Evolutionary conservation across 2,113 vertebrate genomes (phyloP).

Genomic region (Cranoglanis bouderius): DNA sequence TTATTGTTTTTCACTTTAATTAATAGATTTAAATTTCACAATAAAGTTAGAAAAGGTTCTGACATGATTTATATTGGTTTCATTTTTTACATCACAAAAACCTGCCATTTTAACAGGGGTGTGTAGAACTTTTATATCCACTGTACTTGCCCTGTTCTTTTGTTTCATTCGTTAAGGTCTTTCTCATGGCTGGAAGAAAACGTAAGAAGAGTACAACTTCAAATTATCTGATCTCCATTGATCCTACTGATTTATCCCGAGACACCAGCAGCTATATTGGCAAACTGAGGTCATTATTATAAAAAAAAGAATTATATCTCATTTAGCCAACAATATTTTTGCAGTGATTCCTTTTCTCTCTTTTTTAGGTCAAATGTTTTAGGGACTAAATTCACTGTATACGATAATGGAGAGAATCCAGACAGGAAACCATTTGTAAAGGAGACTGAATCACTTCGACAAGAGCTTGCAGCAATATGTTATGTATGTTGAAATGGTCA

Average conservation of each 20-base stretch:
- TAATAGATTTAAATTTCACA: no score
- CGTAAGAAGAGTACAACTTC: constrained; percentile 87
- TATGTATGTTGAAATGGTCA: constrained; percentile 75
- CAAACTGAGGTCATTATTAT: constrained; percentile 79
- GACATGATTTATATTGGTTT: no score
- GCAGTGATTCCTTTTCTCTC: background rate
- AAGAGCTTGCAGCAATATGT: constrained; percentile 83
- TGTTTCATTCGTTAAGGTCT: constrained; percentile 67
- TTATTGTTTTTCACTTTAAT: no score
- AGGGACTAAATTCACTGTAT: constrained; percentile 87
- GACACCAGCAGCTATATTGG: constrained; percentile 82
- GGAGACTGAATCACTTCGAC: constrained; percentile 73
- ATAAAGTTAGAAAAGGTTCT: no score
- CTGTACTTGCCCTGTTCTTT: background rate
- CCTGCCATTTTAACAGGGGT: no score
- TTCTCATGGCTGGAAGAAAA: constrained; percentile 86
- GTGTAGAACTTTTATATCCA: no score
- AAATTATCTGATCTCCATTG: constrained; percentile 86
- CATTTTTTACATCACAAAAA: no score
- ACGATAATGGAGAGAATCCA: constrained; percentile 81
- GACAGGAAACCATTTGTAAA: constrained; percentile 78
- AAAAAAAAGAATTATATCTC: background rate
- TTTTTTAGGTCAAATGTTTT: constrained; percentile 80
- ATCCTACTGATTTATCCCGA: constrained; percentile 82
- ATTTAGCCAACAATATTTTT: background rate